Conservation (phyloP, 2,113 vertebrate genomes). For the Amphiprion ocellaris region DNA sequence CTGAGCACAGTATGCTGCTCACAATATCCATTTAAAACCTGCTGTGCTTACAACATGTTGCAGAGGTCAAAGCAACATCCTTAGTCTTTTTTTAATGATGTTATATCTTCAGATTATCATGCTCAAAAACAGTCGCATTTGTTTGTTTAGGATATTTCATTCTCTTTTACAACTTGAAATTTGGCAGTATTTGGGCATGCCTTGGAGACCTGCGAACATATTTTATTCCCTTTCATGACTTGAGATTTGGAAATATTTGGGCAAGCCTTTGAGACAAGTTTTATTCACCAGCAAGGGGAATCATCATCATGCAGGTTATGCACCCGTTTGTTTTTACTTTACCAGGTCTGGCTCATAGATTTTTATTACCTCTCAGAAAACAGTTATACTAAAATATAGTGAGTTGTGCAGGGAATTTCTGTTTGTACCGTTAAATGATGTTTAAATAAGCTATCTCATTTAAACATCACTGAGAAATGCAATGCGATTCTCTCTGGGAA, state of each 20-base stretch:
- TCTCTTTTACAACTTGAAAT: too few relatives aligned
- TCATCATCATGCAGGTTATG: not conserved
- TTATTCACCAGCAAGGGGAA: not conserved
- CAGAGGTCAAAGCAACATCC: not conserved
- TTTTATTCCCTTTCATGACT: slow-evolving; percentile 11
- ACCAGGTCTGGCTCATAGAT: not conserved
- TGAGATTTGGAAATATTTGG: slow-evolving; percentile 12
- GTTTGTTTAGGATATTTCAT: not conserved
- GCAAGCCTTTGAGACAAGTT: not conserved
- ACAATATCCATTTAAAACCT: not conserved
- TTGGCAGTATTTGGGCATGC: not conserved
- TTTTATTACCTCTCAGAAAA: not conserved
- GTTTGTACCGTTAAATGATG: not conserved
- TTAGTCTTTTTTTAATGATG: not conserved
- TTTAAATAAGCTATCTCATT: not conserved
- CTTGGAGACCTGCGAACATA: not conserved
- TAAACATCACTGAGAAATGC: not conserved
- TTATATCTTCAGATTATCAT: slow-evolving; percentile 1
- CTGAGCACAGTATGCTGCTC: not conserved
- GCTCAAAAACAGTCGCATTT: slow-evolving; percentile 7
- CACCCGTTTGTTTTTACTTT: not conserved
- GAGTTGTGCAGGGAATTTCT: not conserved
- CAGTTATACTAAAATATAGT: not conserved
- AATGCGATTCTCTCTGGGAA: not conserved
- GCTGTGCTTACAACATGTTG: not conserved